Conservation (phyloP, 2,888 invertebrate genomes). For the Chymomyza fuscimana region DNA sequence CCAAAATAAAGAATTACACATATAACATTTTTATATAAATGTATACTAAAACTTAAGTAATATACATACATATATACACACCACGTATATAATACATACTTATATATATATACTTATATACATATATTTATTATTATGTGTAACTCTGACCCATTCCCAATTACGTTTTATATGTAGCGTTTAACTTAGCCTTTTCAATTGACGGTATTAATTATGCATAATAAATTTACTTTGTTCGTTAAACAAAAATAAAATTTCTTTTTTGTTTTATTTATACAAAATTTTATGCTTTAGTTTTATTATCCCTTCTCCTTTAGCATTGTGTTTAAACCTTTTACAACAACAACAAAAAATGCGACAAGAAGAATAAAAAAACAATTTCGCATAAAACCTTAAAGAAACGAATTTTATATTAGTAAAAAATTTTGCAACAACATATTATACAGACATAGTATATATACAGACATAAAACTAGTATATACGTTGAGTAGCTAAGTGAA, state of each 20-base stretch:
- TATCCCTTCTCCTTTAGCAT: not conserved
- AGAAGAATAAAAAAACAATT: constrained; percentile 25
- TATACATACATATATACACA: constrained; percentile 32
- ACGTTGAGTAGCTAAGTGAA: constrained; percentile 21
- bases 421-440: constrained; percentile 68
- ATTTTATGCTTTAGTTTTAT: constrained; percentile 6
- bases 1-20: no score
- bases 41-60: constrained; percentile 44
- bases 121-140: not conserved
- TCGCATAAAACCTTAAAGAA: constrained; percentile 72
- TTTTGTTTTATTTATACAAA: constrained; percentile 48
- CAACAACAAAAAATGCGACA: not conserved
- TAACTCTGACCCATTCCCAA: constrained; percentile 1
- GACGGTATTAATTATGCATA: constrained; percentile 72
- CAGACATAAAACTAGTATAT: constrained; percentile 3
- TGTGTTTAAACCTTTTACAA: not conserved
- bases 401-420: constrained; percentile 80
- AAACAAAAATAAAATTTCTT: constrained; percentile 47
- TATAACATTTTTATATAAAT: constrained; percentile 24
- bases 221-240: constrained; percentile 73
- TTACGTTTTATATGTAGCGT: constrained; percentile 61
- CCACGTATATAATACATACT: not conserved
- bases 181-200: constrained; percentile 62
- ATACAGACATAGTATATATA: constrained; percentile 31
- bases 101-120: not conserved